Evolutionary conservation across 1,140 invertebrate genomes (phyloP).

Genomic region (Metaphire vulgaris): DNA sequence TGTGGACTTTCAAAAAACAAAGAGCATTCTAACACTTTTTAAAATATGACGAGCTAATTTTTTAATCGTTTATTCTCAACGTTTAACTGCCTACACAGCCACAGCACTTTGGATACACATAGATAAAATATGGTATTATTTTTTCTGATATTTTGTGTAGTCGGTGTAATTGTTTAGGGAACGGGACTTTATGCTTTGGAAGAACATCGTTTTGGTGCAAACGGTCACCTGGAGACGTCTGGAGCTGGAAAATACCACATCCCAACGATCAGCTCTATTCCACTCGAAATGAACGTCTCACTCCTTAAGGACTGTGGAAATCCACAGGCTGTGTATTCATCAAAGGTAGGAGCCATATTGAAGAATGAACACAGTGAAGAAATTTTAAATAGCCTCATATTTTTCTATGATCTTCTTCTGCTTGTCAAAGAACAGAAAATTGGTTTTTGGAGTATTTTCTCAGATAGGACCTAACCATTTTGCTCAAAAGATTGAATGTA

Average conservation of each 20-base stretch:
- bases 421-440: not conserved
- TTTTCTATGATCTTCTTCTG: too few species aligned
- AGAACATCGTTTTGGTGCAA: constrained; percentile 32
- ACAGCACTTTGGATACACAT: too few species aligned
- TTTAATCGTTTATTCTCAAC: too few species aligned
- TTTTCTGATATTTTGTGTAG: not conserved
- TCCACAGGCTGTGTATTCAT: constrained; percentile 33
- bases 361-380: not conserved
- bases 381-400: too few species aligned
- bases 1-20: not conserved
- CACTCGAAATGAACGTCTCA: constrained; percentile 33
- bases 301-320: constrained; percentile 32
- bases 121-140: not conserved
- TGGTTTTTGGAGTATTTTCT: not conserved
- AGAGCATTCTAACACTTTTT: not conserved
- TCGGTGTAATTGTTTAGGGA: constrained; percentile 29
- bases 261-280: constrained; percentile 32
- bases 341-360: constrained; percentile 33
- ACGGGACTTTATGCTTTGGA: constrained; percentile 36
- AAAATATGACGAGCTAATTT: too few species aligned
- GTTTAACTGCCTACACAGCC: too few species aligned
- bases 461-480: not conserved
- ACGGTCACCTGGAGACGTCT: constrained; percentile 28
- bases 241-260: constrained; percentile 33
- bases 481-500: not conserved